A percentile compares a stretch with the other conserved stretches of the same genome.
Evolutionary conservation across 2,113 vertebrate species (phyloP).

Genomic region (Ailuropoda melanoleuca): DNA sequence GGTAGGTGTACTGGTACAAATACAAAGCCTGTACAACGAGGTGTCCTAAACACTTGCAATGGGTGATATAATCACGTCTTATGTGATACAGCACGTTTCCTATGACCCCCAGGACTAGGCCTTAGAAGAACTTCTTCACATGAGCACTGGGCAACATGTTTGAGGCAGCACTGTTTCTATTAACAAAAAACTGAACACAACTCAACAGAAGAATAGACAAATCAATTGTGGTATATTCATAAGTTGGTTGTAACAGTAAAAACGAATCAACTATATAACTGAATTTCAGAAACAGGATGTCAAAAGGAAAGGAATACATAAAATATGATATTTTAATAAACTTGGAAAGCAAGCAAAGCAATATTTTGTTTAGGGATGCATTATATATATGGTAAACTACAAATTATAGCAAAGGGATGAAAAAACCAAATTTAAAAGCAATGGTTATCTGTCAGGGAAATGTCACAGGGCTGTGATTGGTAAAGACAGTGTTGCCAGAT

Average conservation of each 20-base stretch:
- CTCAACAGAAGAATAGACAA: not conserved
- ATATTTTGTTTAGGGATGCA: not conserved
- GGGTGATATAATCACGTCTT: not conserved
- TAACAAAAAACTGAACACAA: not conserved
- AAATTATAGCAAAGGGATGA: not conserved
- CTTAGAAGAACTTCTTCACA: not conserved
- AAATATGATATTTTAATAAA: not conserved
- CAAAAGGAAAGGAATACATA: not conserved
- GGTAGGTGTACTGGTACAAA: not conserved
- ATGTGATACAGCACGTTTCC: not conserved
- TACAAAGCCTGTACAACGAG: not conserved
- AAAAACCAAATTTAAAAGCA: not conserved
- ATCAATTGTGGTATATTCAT: not conserved
- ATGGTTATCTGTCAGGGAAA: not conserved
- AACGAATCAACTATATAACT: not conserved
- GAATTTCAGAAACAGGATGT: not conserved
- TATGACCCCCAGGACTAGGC: not conserved
- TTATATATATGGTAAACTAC: not conserved
- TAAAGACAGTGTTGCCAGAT: not conserved
- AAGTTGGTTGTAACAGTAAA: not conserved
- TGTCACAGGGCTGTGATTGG: fast-evolving
- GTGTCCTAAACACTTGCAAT: not conserved
- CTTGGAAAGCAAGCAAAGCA: constrained; percentile 20
- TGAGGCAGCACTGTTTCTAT: not conserved
- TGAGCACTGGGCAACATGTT: not conserved